Evolutionary conservation across 2,888 invertebrate genomes (phyloP).

Genomic region (Oxytorus armatus): DNA sequence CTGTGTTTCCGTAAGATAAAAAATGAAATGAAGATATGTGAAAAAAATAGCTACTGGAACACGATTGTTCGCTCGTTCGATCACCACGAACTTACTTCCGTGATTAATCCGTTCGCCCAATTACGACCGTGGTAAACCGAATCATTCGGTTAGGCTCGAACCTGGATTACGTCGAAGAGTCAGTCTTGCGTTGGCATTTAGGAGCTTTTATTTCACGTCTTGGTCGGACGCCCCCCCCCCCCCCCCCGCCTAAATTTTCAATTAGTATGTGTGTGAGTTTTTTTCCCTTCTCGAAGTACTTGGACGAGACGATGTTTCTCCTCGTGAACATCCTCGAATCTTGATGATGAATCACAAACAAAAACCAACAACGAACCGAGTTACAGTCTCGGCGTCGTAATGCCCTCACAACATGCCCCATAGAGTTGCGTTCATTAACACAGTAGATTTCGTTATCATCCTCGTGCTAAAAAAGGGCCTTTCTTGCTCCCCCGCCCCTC

Average conservation of each 20-base stretch:
- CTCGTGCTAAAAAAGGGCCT: constrained; percentile 20
- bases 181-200: constrained; percentile 62
- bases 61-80: too few species aligned
- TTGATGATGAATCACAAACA: background rate
- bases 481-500: constrained; percentile 29
- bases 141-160: constrained; percentile 29
- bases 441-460: constrained; percentile 38
- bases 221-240: background rate
- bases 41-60: too few species aligned
- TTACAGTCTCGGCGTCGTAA: background rate
- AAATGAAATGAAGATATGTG: too few species aligned
- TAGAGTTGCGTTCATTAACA: background rate
- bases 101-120: background rate
- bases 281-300: background rate
- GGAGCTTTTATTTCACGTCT: constrained; percentile 25
- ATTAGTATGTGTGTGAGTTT: background rate
- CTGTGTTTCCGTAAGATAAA: too few species aligned
- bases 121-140: constrained; percentile 1
- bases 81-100: too few species aligned
- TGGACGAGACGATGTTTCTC: background rate
- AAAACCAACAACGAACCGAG: background rate
- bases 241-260: too few species aligned
- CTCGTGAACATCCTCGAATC: background rate
- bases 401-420: constrained; percentile 19
- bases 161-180: constrained; percentile 58